phyloP scores from a whole-genome alignment of 2,113 vertebrate genomes.

The Elephantulus edwardii region DNA sequence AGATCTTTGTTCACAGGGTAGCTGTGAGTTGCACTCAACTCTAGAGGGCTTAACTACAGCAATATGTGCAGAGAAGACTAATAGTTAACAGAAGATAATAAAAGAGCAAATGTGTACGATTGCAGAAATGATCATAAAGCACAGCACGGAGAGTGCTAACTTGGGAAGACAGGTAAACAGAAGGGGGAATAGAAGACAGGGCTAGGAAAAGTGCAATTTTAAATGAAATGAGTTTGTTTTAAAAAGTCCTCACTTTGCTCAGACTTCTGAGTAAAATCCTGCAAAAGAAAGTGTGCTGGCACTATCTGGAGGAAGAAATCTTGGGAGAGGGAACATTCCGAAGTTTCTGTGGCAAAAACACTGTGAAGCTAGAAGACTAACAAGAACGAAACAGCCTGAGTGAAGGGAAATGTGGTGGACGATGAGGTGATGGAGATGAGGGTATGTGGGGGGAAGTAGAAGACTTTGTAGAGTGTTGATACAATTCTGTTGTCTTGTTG shows the following conservation, averaged over 20 bases:
- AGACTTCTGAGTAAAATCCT: background rate
- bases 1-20: too few species aligned
- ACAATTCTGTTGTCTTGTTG: accelerated
- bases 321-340: background rate
- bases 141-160: background rate
- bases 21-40: too few species aligned
- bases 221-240: background rate
- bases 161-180: background rate
- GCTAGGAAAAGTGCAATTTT: background rate
- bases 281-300: background rate
- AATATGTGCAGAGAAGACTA: background rate
- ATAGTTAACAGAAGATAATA: background rate
- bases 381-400: background rate
- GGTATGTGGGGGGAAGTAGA: background rate
- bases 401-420: background rate
- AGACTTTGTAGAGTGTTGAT: background rate
- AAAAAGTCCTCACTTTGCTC: background rate
- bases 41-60: too few species aligned
- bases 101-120: background rate
- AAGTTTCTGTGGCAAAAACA: background rate
- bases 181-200: background rate
- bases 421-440: background rate
- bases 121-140: too few species aligned
- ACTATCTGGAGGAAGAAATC: accelerated
- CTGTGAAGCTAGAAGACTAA: background rate